Conservation (phyloP, 1,140 invertebrate species). For the Lutraria rhynchaena region DNA sequence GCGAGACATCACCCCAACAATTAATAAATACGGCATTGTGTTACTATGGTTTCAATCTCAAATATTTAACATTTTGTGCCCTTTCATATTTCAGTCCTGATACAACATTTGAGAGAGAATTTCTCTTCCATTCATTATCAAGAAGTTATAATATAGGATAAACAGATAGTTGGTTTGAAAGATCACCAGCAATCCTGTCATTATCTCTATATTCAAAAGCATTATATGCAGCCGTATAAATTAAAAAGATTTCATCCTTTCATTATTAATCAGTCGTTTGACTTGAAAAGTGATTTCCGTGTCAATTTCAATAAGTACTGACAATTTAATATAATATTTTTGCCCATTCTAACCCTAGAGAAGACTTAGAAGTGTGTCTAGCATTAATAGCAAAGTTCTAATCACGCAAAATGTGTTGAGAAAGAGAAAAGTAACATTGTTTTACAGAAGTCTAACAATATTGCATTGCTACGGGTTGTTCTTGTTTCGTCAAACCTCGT, state of each 20-base stretch:
- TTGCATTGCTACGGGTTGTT: neutral
- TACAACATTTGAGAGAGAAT: no score
- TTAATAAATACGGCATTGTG: no score
- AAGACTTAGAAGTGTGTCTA: constrained; percentile 24
- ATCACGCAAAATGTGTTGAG: constrained; percentile 3
- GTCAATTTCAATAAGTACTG: constrained; percentile 33
- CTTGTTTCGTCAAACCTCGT: no score
- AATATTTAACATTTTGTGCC: constrained; percentile 1
- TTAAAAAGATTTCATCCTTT: constrained; percentile 22
- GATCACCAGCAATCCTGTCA: neutral
- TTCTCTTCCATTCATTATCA: no score
- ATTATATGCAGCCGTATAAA: constrained; percentile 41
- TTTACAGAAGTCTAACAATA: constrained; percentile 38
- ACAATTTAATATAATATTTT: constrained; percentile 40
- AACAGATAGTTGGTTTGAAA: neutral
- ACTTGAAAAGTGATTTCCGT: constrained; percentile 35
- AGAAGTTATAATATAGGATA: no score
- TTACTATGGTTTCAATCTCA: neutral
- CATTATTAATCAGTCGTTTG: constrained; percentile 38
- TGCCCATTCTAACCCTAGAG: constrained; percentile 31
- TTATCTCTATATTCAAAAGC: constrained; percentile 14
- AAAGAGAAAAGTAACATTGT: constrained; percentile 35
- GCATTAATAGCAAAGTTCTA: constrained; percentile 29
- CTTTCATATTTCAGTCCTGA: neutral
- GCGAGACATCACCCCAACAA: no score